Conservation (phyloP, 2,113 vertebrate species). For the Dendrocopos noguchii region DNA sequence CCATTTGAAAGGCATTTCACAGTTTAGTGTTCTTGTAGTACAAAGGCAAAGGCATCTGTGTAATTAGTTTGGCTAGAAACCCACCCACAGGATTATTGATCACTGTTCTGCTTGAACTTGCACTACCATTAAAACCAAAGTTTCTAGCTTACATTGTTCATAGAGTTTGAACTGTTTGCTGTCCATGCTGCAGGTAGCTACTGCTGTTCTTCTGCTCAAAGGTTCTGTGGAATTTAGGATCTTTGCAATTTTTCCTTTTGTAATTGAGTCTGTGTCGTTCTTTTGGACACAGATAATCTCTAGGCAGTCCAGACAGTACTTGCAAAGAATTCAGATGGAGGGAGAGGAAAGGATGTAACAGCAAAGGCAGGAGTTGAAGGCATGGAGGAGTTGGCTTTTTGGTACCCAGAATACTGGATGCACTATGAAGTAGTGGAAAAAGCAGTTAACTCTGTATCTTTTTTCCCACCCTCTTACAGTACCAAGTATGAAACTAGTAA, state of each 20-base stretch:
- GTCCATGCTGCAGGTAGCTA: not conserved
- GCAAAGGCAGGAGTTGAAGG: not conserved
- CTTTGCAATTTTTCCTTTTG: not conserved
- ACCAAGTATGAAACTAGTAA: not conserved
- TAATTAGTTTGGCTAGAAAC: not conserved
- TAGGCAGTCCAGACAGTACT: not conserved
- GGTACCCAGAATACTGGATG: not conserved
- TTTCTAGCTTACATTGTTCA: not conserved
- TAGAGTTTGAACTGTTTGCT: not conserved
- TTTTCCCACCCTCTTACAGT: rapidly evolving
- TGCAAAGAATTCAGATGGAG: not conserved
- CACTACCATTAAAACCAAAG: not conserved
- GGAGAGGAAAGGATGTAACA: not conserved
- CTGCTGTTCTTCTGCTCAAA: not conserved
- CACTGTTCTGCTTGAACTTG: not conserved
- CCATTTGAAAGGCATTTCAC: not conserved
- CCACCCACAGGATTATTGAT: not conserved
- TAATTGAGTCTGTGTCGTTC: not conserved
- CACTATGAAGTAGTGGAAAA: not conserved
- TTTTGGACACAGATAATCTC: not conserved
- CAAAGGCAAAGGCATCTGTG: not conserved
- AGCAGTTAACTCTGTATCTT: not conserved
- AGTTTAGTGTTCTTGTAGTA: not conserved
- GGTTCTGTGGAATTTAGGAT: not conserved
- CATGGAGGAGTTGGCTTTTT: not conserved